Conservation (phyloP, 2,113 vertebrate species). For the Lagenorhynchus albirostris region DNA sequence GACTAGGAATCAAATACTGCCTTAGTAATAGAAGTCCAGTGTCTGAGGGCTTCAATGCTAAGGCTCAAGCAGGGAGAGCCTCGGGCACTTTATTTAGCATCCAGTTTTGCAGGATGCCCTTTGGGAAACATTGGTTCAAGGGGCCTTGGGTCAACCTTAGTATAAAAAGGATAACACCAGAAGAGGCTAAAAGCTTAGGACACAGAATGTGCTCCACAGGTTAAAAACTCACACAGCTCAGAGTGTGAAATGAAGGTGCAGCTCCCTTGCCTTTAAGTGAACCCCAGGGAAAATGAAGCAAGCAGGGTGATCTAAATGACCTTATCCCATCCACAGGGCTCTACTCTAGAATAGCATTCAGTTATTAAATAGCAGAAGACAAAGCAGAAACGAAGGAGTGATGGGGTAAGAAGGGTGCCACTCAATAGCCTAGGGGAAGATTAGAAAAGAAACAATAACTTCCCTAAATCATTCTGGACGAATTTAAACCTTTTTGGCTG, state of each 20-base stretch:
- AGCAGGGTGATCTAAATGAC: not conserved
- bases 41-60: not conserved
- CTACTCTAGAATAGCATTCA: not conserved
- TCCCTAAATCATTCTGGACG: slow-evolving; percentile 25
- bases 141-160: not conserved
- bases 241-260: not conserved
- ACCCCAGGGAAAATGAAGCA: not conserved
- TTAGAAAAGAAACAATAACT: slow-evolving; percentile 10
- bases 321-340: not conserved
- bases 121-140: not conserved
- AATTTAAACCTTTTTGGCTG: slow-evolving; percentile 40
- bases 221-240: not conserved
- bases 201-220: not conserved
- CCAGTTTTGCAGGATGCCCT: not conserved
- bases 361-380: not conserved
- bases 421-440: not conserved
- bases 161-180: not conserved
- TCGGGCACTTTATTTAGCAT: not conserved
- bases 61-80: not conserved
- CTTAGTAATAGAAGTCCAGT: not conserved
- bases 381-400: not conserved
- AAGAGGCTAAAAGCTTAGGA: not conserved
- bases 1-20: not conserved
- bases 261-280: not conserved
- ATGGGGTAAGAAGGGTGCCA: not conserved